Evolutionary conservation across 2,113 vertebrate genomes (phyloP).

Genomic region (Anoplopoma fimbria): DNA sequence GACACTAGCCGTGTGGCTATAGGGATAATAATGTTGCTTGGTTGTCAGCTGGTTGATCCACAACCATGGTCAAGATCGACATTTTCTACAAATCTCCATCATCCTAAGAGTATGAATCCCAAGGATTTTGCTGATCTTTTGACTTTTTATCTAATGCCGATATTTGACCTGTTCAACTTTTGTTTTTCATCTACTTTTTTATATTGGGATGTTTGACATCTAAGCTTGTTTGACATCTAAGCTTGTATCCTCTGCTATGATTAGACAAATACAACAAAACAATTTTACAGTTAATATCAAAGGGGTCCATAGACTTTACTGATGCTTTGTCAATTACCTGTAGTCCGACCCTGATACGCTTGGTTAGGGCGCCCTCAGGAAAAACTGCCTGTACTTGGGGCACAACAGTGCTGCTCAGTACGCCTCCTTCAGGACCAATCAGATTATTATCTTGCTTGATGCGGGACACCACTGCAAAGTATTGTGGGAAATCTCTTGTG

Average conservation of each 20-base stretch:
- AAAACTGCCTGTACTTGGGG: slow-evolving; percentile 97
- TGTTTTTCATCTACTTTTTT: too few relatives aligned
- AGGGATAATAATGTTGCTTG: background rate
- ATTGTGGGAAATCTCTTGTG: slow-evolving; percentile 97
- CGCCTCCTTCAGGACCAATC: slow-evolving; percentile 96
- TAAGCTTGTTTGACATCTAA: background rate
- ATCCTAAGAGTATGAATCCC: background rate
- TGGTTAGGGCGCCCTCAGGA: slow-evolving; percentile 96
- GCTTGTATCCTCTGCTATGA: background rate
- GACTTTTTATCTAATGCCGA: background rate
- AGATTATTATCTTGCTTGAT: slow-evolving; percentile 97
- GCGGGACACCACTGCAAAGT: slow-evolving; percentile 96
- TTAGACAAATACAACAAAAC: background rate
- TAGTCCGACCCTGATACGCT: slow-evolving; percentile 95
- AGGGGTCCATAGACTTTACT: background rate
- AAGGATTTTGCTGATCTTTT: background rate
- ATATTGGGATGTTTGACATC: background rate
- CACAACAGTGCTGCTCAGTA: slow-evolving; percentile 96
- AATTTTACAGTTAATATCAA: background rate
- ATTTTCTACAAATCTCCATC: background rate
- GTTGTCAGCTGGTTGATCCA: background rate
- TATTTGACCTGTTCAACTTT: too few relatives aligned
- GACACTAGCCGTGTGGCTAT: background rate
- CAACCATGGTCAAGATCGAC: background rate
- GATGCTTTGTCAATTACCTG: slow-evolving; percentile 85